These are phyloP conservation scores for Coluber constrictor DNA, from an alignment of 2,797 vertebrate species.

Conservation along the genomic window DNA sequence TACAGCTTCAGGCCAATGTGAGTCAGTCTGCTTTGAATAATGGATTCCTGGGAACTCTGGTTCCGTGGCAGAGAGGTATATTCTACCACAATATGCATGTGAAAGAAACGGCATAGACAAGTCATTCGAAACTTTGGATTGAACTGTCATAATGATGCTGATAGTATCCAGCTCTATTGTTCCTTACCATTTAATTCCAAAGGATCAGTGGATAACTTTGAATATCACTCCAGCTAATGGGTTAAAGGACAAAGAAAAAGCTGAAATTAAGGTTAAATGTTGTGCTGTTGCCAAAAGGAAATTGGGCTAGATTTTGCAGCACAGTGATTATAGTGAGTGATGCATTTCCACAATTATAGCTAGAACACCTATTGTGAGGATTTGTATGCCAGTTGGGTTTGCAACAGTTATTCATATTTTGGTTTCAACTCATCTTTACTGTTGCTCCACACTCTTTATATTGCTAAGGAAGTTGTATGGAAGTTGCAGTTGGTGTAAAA, in stretches of 20 bases:
- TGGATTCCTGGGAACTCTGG: background rate
- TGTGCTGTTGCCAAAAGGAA: background rate
- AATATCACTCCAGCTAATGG: background rate
- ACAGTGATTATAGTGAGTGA: background rate
- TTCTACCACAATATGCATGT: background rate
- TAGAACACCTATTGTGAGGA: background rate
- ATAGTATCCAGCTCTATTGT: background rate
- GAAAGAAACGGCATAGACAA: background rate
- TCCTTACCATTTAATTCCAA: background rate
- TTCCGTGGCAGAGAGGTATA: background rate
- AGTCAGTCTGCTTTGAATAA: background rate
- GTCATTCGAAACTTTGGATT: background rate
- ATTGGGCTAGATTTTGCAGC: background rate
- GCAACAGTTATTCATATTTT: background rate
- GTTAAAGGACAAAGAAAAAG: background rate
- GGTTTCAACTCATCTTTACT: background rate
- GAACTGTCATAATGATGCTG: background rate
- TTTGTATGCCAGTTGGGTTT: background rate
- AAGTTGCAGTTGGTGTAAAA: background rate
- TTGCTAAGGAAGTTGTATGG: background rate
- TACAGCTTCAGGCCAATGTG: background rate
- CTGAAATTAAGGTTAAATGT: background rate
- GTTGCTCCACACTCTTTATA: background rate
- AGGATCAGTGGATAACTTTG: background rate
- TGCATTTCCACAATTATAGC: background rate